A percentile compares a stretch with the other conserved stretches of the same genome.
phyloP scores from a whole-genome alignment of 92 coral and sea anemone genomes.

The Heliopora coerulea region DNA sequence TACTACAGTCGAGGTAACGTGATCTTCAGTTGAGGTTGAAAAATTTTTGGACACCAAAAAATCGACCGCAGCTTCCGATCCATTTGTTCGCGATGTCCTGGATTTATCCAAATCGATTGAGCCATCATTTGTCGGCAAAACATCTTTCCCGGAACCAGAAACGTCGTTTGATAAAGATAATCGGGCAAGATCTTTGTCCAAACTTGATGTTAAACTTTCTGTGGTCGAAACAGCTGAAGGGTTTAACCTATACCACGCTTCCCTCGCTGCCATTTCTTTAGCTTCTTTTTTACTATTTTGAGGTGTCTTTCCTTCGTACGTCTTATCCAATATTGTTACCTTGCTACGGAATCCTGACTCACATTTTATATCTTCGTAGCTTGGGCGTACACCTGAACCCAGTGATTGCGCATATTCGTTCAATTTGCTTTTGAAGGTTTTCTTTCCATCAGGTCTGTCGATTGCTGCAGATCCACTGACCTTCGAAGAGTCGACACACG shows the following conservation, averaged over 20 bases:
- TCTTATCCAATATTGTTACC: conserved; percentile 1
- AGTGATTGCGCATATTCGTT: conserved; percentile 15
- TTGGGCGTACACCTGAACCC: neutral
- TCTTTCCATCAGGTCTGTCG: conserved; percentile 18
- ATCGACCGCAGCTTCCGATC: too few relatives aligned
- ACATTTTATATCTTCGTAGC: conserved; percentile 6
- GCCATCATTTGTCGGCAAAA: too few relatives aligned
- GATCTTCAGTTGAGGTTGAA: neutral
- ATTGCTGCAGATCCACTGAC: neutral
- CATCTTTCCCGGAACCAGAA: neutral
- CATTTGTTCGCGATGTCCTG: too few relatives aligned
- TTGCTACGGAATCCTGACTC: conserved; percentile 11
- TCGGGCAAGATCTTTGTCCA: neutral
- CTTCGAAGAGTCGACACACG: neutral
- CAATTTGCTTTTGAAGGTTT: conserved; percentile 12
- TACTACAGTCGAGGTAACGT: too few relatives aligned
- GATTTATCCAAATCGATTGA: too few relatives aligned
- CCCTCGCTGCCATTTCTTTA: conserved; percentile 20
- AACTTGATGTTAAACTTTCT: neutral
- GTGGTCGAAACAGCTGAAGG: neutral
- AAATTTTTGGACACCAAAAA: neutral
- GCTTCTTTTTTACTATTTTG: conserved; percentile 10
- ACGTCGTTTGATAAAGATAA: neutral
- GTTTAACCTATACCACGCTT: neutral
- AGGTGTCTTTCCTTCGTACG: conserved; percentile 7